These are phyloP conservation scores for Drosophila setifemur DNA, from an alignment of 1,140 invertebrate genomes.

Conservation along the genomic window DNA sequence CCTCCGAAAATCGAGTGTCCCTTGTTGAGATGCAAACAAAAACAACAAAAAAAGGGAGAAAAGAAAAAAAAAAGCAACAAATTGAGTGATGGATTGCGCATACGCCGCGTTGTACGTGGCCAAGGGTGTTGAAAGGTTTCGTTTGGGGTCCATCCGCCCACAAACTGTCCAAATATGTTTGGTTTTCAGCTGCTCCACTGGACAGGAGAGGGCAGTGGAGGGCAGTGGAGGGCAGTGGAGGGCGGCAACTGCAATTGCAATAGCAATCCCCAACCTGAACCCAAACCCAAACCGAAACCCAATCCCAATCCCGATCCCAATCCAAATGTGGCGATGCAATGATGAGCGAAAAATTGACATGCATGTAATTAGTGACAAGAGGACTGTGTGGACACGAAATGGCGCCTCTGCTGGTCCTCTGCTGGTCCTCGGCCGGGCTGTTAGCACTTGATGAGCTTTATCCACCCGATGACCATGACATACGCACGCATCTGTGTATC, in stretches of 20 bases:
- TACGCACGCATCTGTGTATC: neutral
- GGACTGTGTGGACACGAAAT: slow-evolving; percentile 32
- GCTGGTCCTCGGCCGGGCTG: slow-evolving; percentile 7
- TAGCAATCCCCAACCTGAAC: too few relatives aligned
- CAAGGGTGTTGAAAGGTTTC: slow-evolving; percentile 3
- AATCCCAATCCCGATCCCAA: slow-evolving; percentile 1
- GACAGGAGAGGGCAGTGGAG: too few relatives aligned
- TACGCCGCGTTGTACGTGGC: slow-evolving; percentile 23
- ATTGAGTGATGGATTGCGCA: slow-evolving; percentile 16
- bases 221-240: too few relatives aligned
- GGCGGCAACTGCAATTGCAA: too few relatives aligned
- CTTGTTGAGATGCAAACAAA: too few relatives aligned
- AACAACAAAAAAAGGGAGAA: too few relatives aligned
- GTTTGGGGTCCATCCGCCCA: slow-evolving; percentile 40
- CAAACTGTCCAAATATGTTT: slow-evolving; percentile 75
- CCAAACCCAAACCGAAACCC: too few relatives aligned
- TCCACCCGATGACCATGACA: slow-evolving; percentile 15
- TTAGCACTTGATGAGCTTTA: slow-evolving; percentile 52
- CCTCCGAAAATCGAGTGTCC: too few relatives aligned
- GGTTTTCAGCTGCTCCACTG: slow-evolving; percentile 51
- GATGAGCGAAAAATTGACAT: slow-evolving; percentile 79
- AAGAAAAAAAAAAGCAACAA: too few relatives aligned
- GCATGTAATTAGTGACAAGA: slow-evolving; percentile 76
- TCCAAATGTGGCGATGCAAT: slow-evolving; percentile 49
- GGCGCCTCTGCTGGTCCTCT: neutral